These are phyloP conservation scores for Hedya salicella DNA, from an alignment of 2,888 invertebrate species.

Conservation along the genomic window DNA sequence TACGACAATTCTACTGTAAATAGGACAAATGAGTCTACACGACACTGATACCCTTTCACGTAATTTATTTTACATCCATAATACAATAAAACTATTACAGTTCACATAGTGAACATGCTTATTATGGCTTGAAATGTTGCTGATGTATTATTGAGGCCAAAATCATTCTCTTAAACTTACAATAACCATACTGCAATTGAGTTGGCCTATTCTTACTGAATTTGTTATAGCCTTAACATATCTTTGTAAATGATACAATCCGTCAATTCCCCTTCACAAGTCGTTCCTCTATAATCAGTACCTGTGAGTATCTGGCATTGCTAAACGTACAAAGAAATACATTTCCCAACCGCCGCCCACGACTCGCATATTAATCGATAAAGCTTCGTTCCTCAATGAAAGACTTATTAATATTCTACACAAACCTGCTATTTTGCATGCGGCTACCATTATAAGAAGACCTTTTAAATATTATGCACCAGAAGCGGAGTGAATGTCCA, in stretches of 20 bases:
- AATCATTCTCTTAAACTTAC: constrained; percentile 9
- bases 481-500: background rate
- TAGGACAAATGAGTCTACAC: background rate
- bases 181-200: background rate
- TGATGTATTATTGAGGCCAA: constrained; percentile 9
- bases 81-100: background rate
- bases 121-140: background rate
- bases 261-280: background rate
- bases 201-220: background rate
- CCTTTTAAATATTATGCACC: constrained; percentile 29
- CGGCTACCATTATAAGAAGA: constrained; percentile 36
- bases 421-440: constrained; percentile 22
- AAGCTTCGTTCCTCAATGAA: constrained; percentile 45
- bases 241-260: too few relatives aligned
- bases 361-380: constrained; percentile 56
- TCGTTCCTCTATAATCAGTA: background rate
- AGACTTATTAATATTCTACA: constrained; percentile 34
- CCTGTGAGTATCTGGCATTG: constrained; percentile 11
- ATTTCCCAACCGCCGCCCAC: constrained; percentile 56
- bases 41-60: background rate
- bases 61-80: background rate
- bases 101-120: background rate
- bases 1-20: background rate
- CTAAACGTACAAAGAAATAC: constrained; percentile 43
- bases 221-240: background rate